Evolutionary conservation across 2,797 vertebrate genomes (phyloP), one percentile per base, ranked within the genome.

Genomic region (Silurus aristotelis): DNA sequence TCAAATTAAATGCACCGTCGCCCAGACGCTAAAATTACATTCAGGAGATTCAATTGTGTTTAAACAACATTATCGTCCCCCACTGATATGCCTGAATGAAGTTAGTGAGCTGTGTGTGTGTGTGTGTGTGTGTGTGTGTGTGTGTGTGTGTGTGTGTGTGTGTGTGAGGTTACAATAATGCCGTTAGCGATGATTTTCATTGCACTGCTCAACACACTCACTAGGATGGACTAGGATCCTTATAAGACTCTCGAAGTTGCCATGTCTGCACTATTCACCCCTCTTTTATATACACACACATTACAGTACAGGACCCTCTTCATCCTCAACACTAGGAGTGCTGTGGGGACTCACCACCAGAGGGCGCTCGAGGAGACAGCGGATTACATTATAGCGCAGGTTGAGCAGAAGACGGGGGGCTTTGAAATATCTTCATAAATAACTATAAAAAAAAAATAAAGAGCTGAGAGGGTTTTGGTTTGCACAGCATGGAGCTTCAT

Each of bases 11-110:
- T 73, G 31, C 15, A 63, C 17, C 82, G 12, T 61, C 43, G 9
- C 68, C 20, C 56, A 22, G n/a, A 72, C 10, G 56, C 19, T 82
- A 46, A 60, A 73, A 73, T 63, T 63, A 83, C 9, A 61, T 73
- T 73, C 38, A 63, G 56, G 68, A 73, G 68, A 83, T 83, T 83
- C 61, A 72, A 70, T 70, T 71, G 67, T 38, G 56, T 83, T 83
- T 73, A 73, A 83, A 73, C 58, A 46, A 63, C 38, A 14, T 83
- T 82, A 58, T 46, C 14, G 3, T 63, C 67, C n/a, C 67, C 43
- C 17, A 1, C 63, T 75, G n/a, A 75, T 75, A 58, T 56, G n/a
- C 20, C 67, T 71, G 67, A 83, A 72, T 79, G 20, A 83, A 83
- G 31, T 82, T 82, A 68, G 15, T 38, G 75, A 61, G 38, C 31